Percentiles rank a stretch among this genome's conserved stretches.
These are phyloP conservation scores for Poecilia gillii DNA, from an alignment of 2,797 vertebrate species.

Conservation along the genomic window DNA sequence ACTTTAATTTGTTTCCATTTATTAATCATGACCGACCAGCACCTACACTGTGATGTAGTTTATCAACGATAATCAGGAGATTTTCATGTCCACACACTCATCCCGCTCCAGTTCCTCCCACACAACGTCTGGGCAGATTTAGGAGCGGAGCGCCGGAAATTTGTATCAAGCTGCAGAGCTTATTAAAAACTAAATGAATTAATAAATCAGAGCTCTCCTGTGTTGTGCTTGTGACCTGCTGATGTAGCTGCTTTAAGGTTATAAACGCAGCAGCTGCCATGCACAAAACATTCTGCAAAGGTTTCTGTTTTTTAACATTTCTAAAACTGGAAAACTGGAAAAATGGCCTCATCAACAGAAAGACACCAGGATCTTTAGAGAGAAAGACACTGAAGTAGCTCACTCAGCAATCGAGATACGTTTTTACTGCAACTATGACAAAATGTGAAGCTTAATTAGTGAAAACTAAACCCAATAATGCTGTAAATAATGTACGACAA, in stretches of 20 bases:
- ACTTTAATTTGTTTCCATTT: not conserved
- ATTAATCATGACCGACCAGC: too few species aligned
- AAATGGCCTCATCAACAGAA: not conserved
- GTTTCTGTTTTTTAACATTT: not conserved
- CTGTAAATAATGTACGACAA: not conserved
- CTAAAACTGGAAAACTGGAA: not conserved
- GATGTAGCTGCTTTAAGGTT: not conserved
- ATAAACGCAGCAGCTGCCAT: not conserved
- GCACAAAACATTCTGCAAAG: not conserved
- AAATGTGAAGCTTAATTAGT: not conserved
- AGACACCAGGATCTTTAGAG: not conserved
- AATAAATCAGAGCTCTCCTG: not conserved
- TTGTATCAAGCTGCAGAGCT: conserved; percentile 35
- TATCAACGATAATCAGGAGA: conserved; percentile 25
- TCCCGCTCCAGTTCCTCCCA: conserved; percentile 58
- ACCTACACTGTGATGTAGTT: not conserved
- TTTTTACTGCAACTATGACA: not conserved
- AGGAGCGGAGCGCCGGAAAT: conserved; percentile 21
- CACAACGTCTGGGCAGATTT: conserved; percentile 56
- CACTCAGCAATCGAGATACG: not conserved
- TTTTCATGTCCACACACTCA: conserved; percentile 21
- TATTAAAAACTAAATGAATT: not conserved
- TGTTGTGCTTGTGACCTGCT: not conserved
- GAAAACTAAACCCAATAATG: not conserved
- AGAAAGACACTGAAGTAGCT: not conserved